Base-by-base conservation (phyloP, 2,797 vertebrate species). In the Typhlichthys eigenmanni region DNA sequence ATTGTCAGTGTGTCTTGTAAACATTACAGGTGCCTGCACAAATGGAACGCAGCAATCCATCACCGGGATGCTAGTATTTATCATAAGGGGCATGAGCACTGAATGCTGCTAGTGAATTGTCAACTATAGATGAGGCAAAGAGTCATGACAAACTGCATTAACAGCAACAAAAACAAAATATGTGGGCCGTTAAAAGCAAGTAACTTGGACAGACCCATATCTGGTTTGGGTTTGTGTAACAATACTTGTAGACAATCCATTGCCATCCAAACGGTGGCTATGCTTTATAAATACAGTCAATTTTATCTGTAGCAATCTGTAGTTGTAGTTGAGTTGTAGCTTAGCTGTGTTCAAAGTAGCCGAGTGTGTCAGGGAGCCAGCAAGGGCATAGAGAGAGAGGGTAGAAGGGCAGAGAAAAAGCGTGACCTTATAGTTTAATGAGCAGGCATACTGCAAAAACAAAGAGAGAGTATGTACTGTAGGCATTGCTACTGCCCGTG, bases 241-340 rank as follows among this genome's bases (percentile, higher is more conserved):
- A 60, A 80, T 13, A 2, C 73, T 62, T 2, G 14, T 82, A 79
- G 84, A 88, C 68, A 16, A 62, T 43, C 1, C 83, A 85, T 82
- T 82, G 88, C 87, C 88, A 86, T 29, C 10, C 52, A 65, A 62
- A 75, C 60, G 77, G 69, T 61, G 60, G 71, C 72, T 54, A 51
- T 79, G 64, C 76, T 87, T 81, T 69, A 74, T 88, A 84, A 88
- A 85, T 81, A 80, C 5, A 47, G 14, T 46, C 82, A 71, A 85
- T 89, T 89, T 85, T 89, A 85, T 78, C 79, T 79, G 68, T 89
- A 87, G 87, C 79, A 75, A 85, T 82, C 66, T 74, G 67, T 45
- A 87, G 73, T 78, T 62, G 50, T 58, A 58, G 78, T 82, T 58
- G 76, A 81, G 71, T 86, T 84, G 4, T 74, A 69, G 71, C 64